Evolutionary conservation across 2,888 invertebrate genomes (phyloP).

Genomic region (Luffia ferchaultella): DNA sequence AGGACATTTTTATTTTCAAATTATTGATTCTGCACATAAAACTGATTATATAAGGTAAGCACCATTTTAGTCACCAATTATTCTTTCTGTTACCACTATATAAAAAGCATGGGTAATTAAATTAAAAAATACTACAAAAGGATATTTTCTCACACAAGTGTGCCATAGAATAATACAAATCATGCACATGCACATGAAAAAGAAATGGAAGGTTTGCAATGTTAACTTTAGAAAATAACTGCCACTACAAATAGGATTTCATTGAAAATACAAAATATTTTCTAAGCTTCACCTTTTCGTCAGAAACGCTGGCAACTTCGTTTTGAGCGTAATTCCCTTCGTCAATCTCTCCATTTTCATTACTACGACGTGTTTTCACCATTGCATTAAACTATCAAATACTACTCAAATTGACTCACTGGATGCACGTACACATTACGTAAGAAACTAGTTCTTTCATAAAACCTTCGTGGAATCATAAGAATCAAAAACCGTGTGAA

Average conservation of each 20-base stretch:
- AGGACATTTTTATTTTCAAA: too few relatives aligned
- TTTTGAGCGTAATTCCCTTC: conserved; percentile 54
- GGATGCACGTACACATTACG: not conserved
- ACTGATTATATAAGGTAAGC: too few relatives aligned
- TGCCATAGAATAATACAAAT: not conserved
- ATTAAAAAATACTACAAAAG: too few relatives aligned
- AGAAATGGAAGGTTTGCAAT: too few relatives aligned
- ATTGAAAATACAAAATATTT: not conserved
- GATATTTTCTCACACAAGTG: too few relatives aligned
- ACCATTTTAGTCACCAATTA: too few relatives aligned
- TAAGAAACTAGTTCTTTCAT: not conserved
- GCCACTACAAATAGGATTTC: too few relatives aligned
- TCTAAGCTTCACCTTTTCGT: conserved; percentile 55
- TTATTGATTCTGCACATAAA: too few relatives aligned
- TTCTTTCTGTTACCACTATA: too few relatives aligned
- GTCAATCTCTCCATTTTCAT: conserved; percentile 60
- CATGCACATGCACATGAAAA: not conserved
- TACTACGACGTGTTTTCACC: conserved; percentile 66
- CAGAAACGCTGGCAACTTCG: conserved; percentile 56
- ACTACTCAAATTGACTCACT: not conserved
- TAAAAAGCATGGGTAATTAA: too few relatives aligned
- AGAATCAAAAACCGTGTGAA: not conserved
- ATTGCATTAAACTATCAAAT: conserved; percentile 22
- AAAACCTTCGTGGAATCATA: not conserved
- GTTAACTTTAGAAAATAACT: too few relatives aligned